Evolutionary conservation across 1,140 invertebrate genomes (phyloP).

Genomic region (Condylostylus longicornis): DNA sequence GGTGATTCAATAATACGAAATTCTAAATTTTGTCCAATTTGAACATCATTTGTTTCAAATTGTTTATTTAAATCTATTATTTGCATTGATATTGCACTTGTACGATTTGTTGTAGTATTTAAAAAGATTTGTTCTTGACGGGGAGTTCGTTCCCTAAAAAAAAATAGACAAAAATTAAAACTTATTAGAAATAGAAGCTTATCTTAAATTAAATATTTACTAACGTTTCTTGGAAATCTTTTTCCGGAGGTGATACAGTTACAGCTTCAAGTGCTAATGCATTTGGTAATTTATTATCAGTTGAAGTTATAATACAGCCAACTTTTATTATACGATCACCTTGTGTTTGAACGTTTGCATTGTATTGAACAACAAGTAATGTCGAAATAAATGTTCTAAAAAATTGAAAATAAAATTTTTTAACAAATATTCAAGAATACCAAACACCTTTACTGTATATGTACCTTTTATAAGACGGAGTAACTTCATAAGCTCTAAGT

Average conservation of each 20-base stretch:
- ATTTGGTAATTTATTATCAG: conserved; percentile 17
- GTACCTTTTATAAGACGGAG: conserved; percentile 18
- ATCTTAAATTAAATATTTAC: no score
- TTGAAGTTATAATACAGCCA: conserved; percentile 37
- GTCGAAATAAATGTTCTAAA: conserved; percentile 44
- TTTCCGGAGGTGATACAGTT: conserved; percentile 23
- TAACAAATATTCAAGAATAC: neutral
- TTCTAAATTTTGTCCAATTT: conserved; percentile 27
- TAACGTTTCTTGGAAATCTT: no score
- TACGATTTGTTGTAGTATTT: conserved; percentile 15
- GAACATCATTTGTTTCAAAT: conserved; percentile 25
- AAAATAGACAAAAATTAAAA: conserved; percentile 1
- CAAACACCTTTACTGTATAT: neutral
- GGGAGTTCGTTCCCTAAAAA: conserved; percentile 12
- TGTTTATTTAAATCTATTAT: conserved; percentile 26
- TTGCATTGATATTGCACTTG: conserved; percentile 19
- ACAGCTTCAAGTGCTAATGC: conserved; percentile 25
- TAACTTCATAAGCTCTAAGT: conserved; percentile 27
- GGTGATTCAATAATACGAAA: conserved; percentile 23
- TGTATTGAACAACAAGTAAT: conserved; percentile 48
- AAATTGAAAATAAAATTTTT: neutral
- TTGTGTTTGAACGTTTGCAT: conserved; percentile 46
- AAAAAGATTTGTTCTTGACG: conserved; percentile 17
- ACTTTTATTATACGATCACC: conserved; percentile 47
- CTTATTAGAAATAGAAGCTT: no score